These are phyloP conservation scores for Steinernema khuongi DNA, from an alignment of 1,140 invertebrate species.

Conservation along the genomic window DNA sequence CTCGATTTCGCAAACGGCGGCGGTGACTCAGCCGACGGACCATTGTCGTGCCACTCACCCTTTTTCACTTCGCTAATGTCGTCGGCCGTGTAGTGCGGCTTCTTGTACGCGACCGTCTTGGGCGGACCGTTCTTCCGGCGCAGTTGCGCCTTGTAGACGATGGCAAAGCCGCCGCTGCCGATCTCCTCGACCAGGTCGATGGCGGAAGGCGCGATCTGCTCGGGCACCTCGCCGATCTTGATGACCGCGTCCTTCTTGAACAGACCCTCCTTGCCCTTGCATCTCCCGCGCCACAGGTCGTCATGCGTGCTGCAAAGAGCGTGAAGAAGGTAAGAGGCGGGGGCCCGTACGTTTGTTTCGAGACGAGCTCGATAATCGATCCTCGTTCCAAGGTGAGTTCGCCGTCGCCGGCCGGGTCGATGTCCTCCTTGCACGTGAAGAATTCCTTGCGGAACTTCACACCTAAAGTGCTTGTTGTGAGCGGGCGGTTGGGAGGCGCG, in stretches of 20 bases:
- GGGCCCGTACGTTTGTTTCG: neutral
- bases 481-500: too few species aligned
- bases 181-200: neutral
- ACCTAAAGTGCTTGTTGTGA: too few species aligned
- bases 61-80: neutral
- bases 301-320: neutral
- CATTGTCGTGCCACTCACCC: neutral
- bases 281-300: neutral
- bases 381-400: neutral
- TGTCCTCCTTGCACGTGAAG: neutral
- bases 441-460: conserved; percentile 8
- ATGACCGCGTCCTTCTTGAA: conserved; percentile 20
- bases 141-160: neutral
- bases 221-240: neutral
- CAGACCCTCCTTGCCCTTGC: neutral
- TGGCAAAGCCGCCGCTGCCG: conserved; percentile 4
- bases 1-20: conserved; percentile 7
- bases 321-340: neutral
- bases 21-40: neutral
- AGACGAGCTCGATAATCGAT: neutral
- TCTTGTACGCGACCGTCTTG: neutral
- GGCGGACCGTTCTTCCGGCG: neutral
- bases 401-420: neutral
- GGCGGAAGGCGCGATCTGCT: neutral
- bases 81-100: neutral